Base-by-base conservation (phyloP, 2,888 invertebrate genomes). In the Ophonus ardosiacus region DNA sequence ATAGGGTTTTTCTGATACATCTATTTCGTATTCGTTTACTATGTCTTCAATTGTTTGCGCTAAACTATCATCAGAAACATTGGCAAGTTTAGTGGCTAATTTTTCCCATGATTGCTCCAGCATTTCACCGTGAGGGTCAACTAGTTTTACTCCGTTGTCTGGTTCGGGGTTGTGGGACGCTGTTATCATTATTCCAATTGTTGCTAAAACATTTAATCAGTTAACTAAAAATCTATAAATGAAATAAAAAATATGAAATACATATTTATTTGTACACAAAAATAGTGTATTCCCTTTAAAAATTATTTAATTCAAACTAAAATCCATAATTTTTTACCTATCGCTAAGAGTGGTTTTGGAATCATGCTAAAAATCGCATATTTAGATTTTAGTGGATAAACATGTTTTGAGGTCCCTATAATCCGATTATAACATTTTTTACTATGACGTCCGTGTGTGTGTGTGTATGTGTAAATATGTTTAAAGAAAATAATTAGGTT, bases 101-200 rank as follows among this genome's bases (percentile, higher is more conserved):
- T 91, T 92, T 91, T 99, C 99, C 99, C 99, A 99, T 86, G 94
- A 94, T 85, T 94, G 92, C 87, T 98, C 97, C 88, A 99, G 91
- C 99, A 99, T 99, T 92, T 99, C 99, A 0, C 99, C 99, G 87
- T 94, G 94, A 0, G 98, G 98, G 92, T 99, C 99, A 65, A 99
- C 95, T 71, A 99, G 92, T 91, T 99, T 99, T 1, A 98, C 97
- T 0, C 99, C 99, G 91, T 99, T 99, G 90, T 99, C 99, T 0
- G 95, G 95, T 90, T 97, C 98, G 74, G 98, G 96, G 92, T 99
- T 99, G 91, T 99, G 99, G 0, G 99, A 99, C 0, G 99, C 99
- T 0, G 99, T 99, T 88, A 99, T 98, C 99, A 99, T 99, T n/a
- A 99, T 94, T 63, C 99, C 99, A 89, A 98, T 96, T 51, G 95